phyloP scores from a whole-genome alignment of 2,113 vertebrate species.

The Bagarius yarrelli region DNA sequence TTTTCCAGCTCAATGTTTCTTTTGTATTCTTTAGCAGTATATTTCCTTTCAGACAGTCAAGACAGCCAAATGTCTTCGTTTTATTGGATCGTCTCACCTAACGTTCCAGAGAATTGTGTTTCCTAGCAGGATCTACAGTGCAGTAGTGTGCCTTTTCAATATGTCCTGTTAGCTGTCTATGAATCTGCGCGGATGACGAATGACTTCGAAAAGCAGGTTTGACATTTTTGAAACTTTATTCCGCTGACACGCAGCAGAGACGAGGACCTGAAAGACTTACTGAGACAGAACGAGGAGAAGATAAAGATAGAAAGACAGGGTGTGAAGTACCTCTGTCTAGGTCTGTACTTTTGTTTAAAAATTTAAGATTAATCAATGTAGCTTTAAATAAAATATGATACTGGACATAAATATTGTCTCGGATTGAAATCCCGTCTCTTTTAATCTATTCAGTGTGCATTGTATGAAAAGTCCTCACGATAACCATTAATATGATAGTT shows the following conservation, averaged over 20 bases:
- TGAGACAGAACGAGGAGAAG: conserved; percentile 26
- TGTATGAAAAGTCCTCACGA: too few species aligned
- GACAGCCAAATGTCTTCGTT: neutral
- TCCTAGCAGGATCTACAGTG: neutral
- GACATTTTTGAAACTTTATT: conserved; percentile 10
- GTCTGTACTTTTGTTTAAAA: neutral
- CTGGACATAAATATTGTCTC: neutral
- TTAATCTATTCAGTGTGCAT: neutral
- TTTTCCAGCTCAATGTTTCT: neutral
- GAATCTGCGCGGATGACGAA: conserved; percentile 37
- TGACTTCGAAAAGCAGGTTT: conserved; percentile 39
- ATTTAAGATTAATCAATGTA: neutral
- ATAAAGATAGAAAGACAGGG: conserved; percentile 6
- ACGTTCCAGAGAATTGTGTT: conserved; percentile 26
- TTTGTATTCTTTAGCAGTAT: neutral
- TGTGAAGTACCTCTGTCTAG: neutral
- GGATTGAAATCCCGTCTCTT: neutral
- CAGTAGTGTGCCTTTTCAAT: conserved; percentile 1
- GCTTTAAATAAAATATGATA: neutral
- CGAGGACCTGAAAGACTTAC: conserved; percentile 10
- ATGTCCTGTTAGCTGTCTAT: conserved; percentile 19
- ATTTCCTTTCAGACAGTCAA: neutral
- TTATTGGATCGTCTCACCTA: neutral
- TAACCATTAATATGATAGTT: neutral
- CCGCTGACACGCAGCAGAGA: conserved; percentile 13